Evolutionary conservation across 2,113 vertebrate genomes (phyloP).

Genomic region (Pimephales promelas): DNA sequence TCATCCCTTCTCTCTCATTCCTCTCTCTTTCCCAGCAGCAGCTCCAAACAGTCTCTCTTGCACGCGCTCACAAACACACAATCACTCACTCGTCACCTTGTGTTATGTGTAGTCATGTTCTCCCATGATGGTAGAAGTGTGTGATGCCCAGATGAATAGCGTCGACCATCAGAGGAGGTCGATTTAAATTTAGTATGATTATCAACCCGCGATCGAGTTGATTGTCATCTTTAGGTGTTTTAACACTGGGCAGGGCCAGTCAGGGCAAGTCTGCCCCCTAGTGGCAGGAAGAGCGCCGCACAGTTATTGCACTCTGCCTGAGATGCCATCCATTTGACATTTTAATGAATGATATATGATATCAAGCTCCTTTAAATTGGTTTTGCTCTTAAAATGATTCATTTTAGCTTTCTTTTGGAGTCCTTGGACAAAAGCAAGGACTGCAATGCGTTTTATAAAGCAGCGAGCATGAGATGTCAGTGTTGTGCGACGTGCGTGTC

Average conservation of each 20-base stretch:
- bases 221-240: slow-evolving; percentile 30
- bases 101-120: slow-evolving; percentile 7
- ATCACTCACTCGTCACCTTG: slow-evolving; percentile 15
- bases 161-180: slow-evolving; percentile 13
- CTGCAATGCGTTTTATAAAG: slow-evolving; percentile 41
- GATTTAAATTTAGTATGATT: slow-evolving; percentile 17
- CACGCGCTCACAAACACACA: slow-evolving; percentile 32
- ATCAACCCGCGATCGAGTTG: background rate
- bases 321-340: slow-evolving; percentile 33
- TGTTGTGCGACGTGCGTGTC: slow-evolving; percentile 7
- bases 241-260: slow-evolving; percentile 20
- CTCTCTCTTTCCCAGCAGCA: slow-evolving; percentile 64
- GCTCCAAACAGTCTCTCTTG: slow-evolving; percentile 38
- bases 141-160: slow-evolving; percentile 6
- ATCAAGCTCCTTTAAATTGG: slow-evolving; percentile 29
- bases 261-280: slow-evolving; percentile 40
- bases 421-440: slow-evolving; percentile 28
- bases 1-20: slow-evolving; percentile 58
- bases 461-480: slow-evolving; percentile 20
- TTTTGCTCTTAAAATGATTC: slow-evolving; percentile 46
- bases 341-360: slow-evolving; percentile 31
- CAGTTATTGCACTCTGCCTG: slow-evolving; percentile 26
- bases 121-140: background rate
- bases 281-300: slow-evolving; percentile 52
- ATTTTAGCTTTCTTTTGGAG: slow-evolving; percentile 42